Evolutionary conservation across 2,797 vertebrate genomes (phyloP).

Genomic region (Enteromius unitaeniatus): DNA sequence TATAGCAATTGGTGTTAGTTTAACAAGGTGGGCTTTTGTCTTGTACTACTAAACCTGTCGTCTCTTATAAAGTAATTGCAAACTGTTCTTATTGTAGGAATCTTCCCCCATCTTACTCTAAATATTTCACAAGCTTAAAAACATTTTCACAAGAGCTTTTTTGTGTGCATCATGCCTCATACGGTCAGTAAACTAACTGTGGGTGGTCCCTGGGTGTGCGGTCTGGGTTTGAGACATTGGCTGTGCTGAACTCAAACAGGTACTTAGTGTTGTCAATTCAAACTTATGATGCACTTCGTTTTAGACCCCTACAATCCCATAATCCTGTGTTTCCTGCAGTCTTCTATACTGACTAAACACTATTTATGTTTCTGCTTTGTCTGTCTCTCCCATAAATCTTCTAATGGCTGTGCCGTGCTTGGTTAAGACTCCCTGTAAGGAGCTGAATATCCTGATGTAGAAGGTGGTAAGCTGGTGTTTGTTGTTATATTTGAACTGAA

Average conservation of each 20-base stretch:
- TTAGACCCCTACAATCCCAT: neutral
- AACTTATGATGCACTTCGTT: neutral
- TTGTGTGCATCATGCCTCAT: slow-evolving; percentile 1
- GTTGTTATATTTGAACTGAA: neutral
- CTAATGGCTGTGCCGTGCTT: slow-evolving; percentile 3
- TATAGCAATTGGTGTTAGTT: neutral
- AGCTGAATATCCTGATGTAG: slow-evolving; percentile 10
- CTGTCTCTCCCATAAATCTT: slow-evolving; percentile 15
- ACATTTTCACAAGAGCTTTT: neutral
- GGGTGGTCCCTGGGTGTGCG: slow-evolving; percentile 12
- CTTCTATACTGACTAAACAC: neutral
- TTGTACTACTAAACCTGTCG: neutral
- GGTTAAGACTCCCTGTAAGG: neutral
- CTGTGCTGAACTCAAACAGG: neutral
- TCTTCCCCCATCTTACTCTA: neutral
- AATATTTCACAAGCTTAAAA: slow-evolving; percentile 13
- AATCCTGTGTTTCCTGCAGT: slow-evolving; percentile 14
- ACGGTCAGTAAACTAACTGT: neutral
- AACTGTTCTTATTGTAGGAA: neutral
- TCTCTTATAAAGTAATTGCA: neutral
- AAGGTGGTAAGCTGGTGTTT: neutral
- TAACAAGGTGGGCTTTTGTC: neutral
- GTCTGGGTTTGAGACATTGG: neutral
- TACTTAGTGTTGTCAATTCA: slow-evolving; percentile 17
- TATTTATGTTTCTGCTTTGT: slow-evolving; percentile 14